Evolutionary conservation across 2,113 vertebrate species (phyloP).

Genomic region (Sapajus apella): DNA sequence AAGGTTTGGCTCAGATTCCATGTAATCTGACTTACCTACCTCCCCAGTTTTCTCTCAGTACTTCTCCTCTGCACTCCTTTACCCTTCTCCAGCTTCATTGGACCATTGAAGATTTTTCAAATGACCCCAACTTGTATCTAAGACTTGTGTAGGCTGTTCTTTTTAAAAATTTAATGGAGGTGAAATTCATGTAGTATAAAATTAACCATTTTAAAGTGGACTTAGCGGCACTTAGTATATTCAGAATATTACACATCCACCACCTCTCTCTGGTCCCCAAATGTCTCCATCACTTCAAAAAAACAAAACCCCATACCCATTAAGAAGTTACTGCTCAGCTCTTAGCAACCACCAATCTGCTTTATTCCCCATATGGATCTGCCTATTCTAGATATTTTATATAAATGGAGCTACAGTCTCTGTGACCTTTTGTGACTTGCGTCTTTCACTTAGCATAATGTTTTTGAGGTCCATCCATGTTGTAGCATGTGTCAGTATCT

Average conservation of each 20-base stretch:
- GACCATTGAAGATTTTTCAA: neutral
- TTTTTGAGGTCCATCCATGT: neutral
- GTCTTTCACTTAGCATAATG: neutral
- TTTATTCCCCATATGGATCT: neutral
- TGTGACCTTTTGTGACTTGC: neutral
- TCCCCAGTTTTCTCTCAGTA: neutral
- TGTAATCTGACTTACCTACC: neutral
- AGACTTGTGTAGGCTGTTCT: neutral
- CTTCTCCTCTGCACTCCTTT: neutral
- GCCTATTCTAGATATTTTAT: neutral
- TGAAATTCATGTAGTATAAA: neutral
- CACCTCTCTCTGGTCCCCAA: neutral
- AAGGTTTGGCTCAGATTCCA: neutral
- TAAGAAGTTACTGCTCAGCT: neutral
- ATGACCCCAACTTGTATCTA: neutral
- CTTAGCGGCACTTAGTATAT: neutral
- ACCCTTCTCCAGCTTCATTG: neutral
- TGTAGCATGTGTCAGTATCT: neutral
- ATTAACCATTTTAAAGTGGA: slow-evolving; percentile 4
- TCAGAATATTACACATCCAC: neutral
- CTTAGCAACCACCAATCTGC: neutral
- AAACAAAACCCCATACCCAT: neutral
- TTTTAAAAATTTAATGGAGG: neutral
- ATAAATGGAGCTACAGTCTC: neutral
- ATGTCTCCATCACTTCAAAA: neutral